Conservation (phyloP, 2,888 invertebrate species). For the Apamea sordens region DNA sequence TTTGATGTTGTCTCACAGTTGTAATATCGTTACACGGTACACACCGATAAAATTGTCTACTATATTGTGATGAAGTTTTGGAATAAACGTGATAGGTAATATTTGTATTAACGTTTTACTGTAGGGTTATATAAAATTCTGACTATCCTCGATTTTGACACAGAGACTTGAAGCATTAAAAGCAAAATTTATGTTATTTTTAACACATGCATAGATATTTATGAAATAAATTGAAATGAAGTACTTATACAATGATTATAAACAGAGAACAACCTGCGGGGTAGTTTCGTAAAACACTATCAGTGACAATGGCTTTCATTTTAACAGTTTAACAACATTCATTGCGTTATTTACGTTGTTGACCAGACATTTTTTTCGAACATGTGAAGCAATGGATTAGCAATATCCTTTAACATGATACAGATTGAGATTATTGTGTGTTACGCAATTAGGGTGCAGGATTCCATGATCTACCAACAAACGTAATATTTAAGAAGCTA, state of each 20-base stretch:
- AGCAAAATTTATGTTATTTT: background rate
- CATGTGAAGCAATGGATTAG: background rate
- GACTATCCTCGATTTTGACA: background rate
- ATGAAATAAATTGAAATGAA: background rate
- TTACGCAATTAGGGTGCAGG: too few relatives aligned
- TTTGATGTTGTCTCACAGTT: conserved; percentile 55
- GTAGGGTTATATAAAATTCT: background rate
- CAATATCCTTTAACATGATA: too few relatives aligned
- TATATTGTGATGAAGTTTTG: conserved; percentile 26
- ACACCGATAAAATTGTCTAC: conserved; percentile 40
- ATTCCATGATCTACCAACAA: too few relatives aligned
- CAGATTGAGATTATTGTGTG: too few relatives aligned
- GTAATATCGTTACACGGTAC: conserved; percentile 28
- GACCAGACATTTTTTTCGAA: background rate
- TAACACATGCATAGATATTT: too few relatives aligned
- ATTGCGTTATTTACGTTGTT: background rate
- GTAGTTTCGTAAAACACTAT: background rate
- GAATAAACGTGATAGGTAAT: background rate
- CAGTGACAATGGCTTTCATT: background rate
- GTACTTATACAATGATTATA: background rate
- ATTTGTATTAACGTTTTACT: background rate
- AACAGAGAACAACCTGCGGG: background rate
- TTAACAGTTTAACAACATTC: background rate
- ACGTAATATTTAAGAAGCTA: too few relatives aligned
- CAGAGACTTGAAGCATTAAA: background rate